phyloP scores from a whole-genome alignment of 2,797 vertebrate genomes.

The Rallus crepitans region DNA sequence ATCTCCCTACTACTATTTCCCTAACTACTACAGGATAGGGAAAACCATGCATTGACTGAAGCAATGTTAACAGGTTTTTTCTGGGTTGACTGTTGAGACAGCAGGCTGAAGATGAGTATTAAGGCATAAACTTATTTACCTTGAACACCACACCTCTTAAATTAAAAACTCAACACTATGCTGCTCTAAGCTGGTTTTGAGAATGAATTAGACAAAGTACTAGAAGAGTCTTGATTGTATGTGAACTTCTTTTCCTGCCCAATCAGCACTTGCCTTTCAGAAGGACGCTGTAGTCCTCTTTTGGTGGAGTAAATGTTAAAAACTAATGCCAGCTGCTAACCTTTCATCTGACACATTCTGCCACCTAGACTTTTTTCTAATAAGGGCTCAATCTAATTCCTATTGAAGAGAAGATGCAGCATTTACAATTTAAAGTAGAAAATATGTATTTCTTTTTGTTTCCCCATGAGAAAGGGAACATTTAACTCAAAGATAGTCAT shows the following conservation, averaged over 20 bases:
- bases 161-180: background rate
- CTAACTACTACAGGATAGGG: background rate
- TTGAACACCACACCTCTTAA: background rate
- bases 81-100: background rate
- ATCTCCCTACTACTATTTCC: no score
- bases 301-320: background rate
- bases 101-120: background rate
- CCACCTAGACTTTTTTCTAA: background rate
- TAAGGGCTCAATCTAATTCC: constrained; percentile 5
- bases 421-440: constrained; percentile 20
- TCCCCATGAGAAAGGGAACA: background rate
- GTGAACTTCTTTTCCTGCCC: background rate
- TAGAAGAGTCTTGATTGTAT: background rate
- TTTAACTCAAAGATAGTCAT: background rate
- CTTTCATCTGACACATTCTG: constrained; percentile 9
- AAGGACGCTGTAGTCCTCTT: background rate
- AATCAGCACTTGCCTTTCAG: background rate
- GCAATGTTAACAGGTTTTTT: background rate
- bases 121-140: background rate
- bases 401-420: constrained; percentile 18
- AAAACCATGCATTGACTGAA: background rate
- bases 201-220: background rate
- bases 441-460: background rate
- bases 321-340: constrained; percentile 15
- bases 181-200: background rate